Conservation (phyloP, 2,113 vertebrate species). For the Gyps fulvus region DNA sequence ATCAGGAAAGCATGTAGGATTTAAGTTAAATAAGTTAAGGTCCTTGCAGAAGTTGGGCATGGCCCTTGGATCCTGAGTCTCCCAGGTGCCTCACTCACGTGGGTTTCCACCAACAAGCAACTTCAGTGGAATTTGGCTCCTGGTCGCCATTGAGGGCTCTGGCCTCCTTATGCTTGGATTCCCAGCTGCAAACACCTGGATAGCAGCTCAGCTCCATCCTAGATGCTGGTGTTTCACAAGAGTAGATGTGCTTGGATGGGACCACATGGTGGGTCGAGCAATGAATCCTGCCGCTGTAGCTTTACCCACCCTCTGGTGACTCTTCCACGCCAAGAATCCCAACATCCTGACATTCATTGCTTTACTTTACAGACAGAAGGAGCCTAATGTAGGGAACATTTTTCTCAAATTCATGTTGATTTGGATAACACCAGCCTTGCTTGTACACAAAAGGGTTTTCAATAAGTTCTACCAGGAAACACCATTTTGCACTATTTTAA, state of each 20-base stretch:
- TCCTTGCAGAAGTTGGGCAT: background rate
- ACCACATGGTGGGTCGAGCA: rapidly evolving
- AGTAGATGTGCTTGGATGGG: background rate
- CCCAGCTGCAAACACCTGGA: background rate
- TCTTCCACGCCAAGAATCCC: background rate
- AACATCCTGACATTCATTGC: too few relatives aligned
- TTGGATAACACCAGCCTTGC: background rate
- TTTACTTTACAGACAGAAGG: background rate
- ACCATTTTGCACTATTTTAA: background rate
- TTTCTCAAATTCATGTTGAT: background rate
- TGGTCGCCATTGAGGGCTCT: rapidly evolving
- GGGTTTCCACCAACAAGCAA: background rate
- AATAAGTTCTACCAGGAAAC: background rate
- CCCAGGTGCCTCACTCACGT: rapidly evolving
- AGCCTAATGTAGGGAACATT: background rate
- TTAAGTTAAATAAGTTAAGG: background rate
- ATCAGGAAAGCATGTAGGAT: background rate
- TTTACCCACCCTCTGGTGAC: background rate
- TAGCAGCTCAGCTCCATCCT: background rate
- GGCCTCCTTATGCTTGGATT: background rate
- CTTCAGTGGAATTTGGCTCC: background rate
- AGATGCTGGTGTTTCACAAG: background rate
- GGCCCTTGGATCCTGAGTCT: background rate
- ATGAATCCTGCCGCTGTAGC: background rate
- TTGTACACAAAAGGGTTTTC: background rate